Conservation (phyloP, 1,140 invertebrate genomes). For the Macrobrachium nipponense region DNA sequence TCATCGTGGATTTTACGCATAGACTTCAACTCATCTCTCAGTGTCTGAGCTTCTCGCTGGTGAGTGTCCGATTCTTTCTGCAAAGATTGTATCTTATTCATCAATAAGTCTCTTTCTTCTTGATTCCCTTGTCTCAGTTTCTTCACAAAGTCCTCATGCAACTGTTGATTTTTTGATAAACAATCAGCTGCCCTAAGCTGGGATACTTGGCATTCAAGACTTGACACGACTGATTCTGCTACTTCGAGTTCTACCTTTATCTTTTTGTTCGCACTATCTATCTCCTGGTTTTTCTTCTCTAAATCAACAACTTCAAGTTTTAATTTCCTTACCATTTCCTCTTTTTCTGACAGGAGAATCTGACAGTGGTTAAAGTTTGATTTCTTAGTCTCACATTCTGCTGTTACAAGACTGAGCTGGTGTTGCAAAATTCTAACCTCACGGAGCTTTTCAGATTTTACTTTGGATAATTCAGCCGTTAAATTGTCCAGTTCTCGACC, state of each 20-base stretch:
- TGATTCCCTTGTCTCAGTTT: constrained; percentile 51
- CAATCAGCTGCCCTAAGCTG: constrained; percentile 50
- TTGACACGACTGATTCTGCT: constrained; percentile 56
- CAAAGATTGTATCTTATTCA: constrained; percentile 32
- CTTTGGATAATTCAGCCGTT: constrained; percentile 41
- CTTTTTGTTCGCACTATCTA: constrained; percentile 45
- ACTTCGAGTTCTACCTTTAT: constrained; percentile 51
- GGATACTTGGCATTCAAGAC: constrained; percentile 52
- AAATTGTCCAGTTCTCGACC: constrained; percentile 55
- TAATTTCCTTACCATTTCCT: constrained; percentile 41
- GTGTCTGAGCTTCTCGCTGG: constrained; percentile 39
- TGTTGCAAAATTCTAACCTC: constrained; percentile 50
- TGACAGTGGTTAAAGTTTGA: constrained; percentile 47
- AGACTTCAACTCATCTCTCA: constrained; percentile 51
- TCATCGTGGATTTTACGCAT: constrained; percentile 37
- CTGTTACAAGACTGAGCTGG: constrained; percentile 52
- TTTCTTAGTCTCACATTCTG: constrained; percentile 49
- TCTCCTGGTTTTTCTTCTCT: constrained; percentile 13
- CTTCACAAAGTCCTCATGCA: constrained; percentile 56
- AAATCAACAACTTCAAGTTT: constrained; percentile 41
- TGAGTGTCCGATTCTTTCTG: constrained; percentile 38
- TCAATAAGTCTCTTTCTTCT: constrained; percentile 39
- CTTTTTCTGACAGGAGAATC: constrained; percentile 50
- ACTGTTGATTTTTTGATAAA: constrained; percentile 43
- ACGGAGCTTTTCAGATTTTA: constrained; percentile 52